Percentiles rank a stretch among this genome's conserved stretches.
Evolutionary conservation across 2,797 vertebrate genomes (phyloP).

Genomic region (Erithacus rubecula): DNA sequence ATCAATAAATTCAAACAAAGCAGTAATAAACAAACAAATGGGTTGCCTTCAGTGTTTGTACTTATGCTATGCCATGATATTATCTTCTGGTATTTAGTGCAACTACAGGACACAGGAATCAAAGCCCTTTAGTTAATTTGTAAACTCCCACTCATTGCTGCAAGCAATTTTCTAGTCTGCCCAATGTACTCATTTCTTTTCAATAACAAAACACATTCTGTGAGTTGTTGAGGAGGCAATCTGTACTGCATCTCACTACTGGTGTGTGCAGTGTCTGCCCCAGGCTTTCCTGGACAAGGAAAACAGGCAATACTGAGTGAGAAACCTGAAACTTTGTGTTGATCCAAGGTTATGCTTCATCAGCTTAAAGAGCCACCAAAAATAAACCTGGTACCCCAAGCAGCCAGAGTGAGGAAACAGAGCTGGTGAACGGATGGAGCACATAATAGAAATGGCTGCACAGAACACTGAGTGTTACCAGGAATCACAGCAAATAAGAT

Average conservation of each 20-base stretch:
- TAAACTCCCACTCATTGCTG: neutral
- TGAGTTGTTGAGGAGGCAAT: neutral
- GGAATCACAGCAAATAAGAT: too few relatives aligned
- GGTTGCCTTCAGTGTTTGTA: neutral
- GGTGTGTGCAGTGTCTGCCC: neutral
- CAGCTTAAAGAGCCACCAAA: neutral
- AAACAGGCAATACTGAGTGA: neutral
- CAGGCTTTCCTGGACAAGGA: neutral
- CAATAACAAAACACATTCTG: neutral
- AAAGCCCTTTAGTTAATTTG: constrained; percentile 19
- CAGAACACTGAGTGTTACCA: neutral
- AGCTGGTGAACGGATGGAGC: neutral
- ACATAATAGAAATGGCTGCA: neutral
- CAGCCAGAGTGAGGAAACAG: neutral
- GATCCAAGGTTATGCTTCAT: neutral
- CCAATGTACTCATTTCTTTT: constrained; percentile 2
- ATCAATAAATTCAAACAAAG: neutral
- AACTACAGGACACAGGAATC: neutral
- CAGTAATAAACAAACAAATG: constrained; percentile 9
- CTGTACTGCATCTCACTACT: neutral
- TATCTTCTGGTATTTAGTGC: neutral
- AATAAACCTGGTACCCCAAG: neutral
- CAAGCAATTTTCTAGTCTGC: constrained; percentile 27
- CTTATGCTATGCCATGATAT: neutral
- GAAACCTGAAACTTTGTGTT: neutral